Percentiles rank a stretch among this genome's conserved stretches.
phyloP scores from a whole-genome alignment of 2,113 vertebrate genomes.

The Indicator indicator region DNA sequence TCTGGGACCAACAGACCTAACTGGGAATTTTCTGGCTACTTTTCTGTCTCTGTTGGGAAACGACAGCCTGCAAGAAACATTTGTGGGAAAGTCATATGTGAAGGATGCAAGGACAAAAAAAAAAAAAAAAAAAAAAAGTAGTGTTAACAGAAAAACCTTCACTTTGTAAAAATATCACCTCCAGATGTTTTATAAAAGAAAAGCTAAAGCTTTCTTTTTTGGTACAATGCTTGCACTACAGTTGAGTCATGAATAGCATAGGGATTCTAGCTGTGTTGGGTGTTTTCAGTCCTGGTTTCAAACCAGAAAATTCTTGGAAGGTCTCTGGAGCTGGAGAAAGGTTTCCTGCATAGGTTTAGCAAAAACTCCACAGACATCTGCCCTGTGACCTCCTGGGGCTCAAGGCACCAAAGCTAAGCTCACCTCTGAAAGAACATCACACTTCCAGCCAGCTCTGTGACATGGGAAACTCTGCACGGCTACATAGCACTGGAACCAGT shows the following conservation, averaged over 20 bases:
- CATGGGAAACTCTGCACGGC: neutral
- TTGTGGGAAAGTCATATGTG: neutral
- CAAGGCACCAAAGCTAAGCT: neutral
- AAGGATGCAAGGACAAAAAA: neutral
- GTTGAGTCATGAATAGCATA: neutral
- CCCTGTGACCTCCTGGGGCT: neutral
- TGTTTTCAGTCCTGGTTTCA: neutral
- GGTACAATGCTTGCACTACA: neutral
- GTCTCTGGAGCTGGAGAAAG: neutral
- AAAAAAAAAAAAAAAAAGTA: neutral
- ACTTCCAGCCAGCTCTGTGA: neutral
- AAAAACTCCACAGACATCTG: neutral
- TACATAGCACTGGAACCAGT: neutral
- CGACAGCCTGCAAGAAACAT: neutral
- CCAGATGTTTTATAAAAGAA: neutral
- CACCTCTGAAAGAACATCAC: neutral
- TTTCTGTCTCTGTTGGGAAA: constrained; percentile 3
- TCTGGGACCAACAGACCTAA: neutral
- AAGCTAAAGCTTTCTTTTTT: neutral
- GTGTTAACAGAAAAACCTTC: neutral
- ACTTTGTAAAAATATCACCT: neutral
- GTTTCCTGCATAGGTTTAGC: neutral
- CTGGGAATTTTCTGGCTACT: neutral
- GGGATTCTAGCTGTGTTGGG: neutral
- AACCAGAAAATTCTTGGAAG: neutral